phyloP scores from a whole-genome alignment of 2,797 vertebrate species.

The Ctenopoma multispine region DNA sequence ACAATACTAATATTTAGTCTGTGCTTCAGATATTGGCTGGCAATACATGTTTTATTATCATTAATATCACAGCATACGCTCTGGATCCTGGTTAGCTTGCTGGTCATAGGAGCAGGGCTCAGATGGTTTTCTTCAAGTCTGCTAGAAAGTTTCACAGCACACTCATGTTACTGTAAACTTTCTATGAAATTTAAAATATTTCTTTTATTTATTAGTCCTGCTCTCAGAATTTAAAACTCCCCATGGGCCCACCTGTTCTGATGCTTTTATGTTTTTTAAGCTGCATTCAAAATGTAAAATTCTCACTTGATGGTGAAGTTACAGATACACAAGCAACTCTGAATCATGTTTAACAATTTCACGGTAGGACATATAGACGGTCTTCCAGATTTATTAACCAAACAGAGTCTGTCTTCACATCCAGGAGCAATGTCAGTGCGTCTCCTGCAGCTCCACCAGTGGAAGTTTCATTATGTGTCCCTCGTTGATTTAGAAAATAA shows the following conservation, averaged over 20 bases:
- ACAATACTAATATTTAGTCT: constrained; percentile 2
- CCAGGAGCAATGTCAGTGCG: not conserved
- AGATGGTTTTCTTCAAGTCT: constrained; percentile 27
- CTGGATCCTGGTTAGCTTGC: not conserved
- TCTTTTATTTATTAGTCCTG: constrained; percentile 40
- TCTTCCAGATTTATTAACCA: constrained; percentile 4
- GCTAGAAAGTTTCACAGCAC: constrained; percentile 14
- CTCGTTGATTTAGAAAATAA: not conserved
- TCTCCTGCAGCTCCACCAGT: not conserved
- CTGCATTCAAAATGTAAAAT: constrained; percentile 28
- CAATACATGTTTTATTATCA: not conserved
- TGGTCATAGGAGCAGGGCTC: constrained; percentile 8
- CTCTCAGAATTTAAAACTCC: constrained; percentile 13
- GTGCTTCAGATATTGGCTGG: not conserved
- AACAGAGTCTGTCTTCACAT: constrained; percentile 15
- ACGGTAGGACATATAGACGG: not conserved
- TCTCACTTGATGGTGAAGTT: constrained; percentile 21
- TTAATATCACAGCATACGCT: not conserved
- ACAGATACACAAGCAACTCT: constrained; percentile 18
- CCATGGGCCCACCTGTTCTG: not conserved
- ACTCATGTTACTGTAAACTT: constrained; percentile 21
- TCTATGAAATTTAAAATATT: constrained; percentile 36
- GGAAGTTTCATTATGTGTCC: not conserved
- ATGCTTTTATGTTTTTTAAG: constrained; percentile 17
- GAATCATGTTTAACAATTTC: constrained; percentile 21